phyloP scores from a whole-genome alignment of 2,113 vertebrate species.

The Tursiops truncatus region DNA sequence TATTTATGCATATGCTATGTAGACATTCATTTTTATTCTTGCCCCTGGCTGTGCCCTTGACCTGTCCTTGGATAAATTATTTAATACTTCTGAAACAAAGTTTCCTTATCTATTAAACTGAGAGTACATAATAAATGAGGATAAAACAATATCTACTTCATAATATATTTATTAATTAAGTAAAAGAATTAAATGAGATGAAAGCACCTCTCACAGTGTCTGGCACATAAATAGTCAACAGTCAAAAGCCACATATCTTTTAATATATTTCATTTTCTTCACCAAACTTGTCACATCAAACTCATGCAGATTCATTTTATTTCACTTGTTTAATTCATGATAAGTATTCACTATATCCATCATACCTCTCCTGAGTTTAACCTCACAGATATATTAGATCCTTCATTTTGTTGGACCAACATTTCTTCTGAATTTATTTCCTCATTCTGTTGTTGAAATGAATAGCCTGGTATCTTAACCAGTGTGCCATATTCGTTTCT shows the following conservation, averaged over 20 bases:
- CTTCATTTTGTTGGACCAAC: neutral
- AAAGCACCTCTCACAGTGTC: neutral
- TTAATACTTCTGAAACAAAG: neutral
- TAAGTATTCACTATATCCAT: neutral
- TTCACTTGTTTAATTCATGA: neutral
- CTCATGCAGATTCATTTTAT: neutral
- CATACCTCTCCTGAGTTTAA: neutral
- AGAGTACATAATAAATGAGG: neutral
- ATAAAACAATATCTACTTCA: neutral
- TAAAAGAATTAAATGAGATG: neutral
- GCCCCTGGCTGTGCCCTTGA: neutral
- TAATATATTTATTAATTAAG: neutral
- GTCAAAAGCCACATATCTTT: neutral
- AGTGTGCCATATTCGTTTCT: neutral
- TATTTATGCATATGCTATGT: neutral
- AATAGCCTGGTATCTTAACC: neutral
- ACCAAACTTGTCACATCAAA: neutral
- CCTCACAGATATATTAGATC: neutral
- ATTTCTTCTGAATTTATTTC: neutral
- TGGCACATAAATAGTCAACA: neutral
- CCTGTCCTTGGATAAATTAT: neutral
- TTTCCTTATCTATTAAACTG: neutral
- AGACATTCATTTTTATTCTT: neutral
- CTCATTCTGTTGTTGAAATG: neutral
- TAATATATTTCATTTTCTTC: neutral